phyloP scores from a whole-genome alignment of 2,797 vertebrate species.

The Poliocrania exsul region DNA sequence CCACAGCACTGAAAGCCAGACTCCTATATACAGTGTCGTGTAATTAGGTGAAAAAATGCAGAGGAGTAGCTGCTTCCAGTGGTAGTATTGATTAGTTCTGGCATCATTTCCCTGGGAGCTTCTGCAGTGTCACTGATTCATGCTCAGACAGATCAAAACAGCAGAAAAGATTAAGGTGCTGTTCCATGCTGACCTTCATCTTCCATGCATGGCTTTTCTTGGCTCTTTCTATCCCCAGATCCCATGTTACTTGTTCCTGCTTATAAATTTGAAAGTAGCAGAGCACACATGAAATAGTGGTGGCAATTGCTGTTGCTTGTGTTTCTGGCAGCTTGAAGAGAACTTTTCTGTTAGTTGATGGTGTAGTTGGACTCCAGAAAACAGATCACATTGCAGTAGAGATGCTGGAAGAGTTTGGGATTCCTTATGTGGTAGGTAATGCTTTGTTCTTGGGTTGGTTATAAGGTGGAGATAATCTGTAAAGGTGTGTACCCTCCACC shows the following conservation, averaged over 20 bases:
- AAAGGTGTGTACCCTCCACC: background rate
- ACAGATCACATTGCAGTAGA: conserved; percentile 87
- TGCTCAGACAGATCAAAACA: background rate
- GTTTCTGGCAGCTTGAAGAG: conserved; percentile 84
- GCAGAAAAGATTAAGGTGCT: background rate
- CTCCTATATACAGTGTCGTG: rapidly evolving
- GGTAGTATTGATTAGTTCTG: background rate
- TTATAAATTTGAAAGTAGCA: background rate
- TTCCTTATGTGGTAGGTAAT: conserved; percentile 89
- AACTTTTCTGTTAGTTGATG: conserved; percentile 92
- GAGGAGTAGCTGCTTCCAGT: background rate
- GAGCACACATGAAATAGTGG: background rate
- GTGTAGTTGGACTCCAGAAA: conserved; percentile 85
- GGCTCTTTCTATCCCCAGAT: background rate
- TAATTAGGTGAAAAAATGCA: background rate
- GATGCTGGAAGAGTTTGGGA: conserved; percentile 92
- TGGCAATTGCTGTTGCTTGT: conserved; percentile 22
- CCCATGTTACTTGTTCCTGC: background rate
- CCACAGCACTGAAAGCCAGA: background rate
- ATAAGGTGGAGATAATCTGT: background rate
- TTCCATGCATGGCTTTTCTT: background rate
- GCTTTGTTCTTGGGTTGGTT: background rate
- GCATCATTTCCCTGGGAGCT: background rate
- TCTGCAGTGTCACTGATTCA: background rate
- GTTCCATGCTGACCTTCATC: background rate